These are phyloP conservation scores for Apogon hyalosoma DNA, from an alignment of 2,797 vertebrate genomes.

Conservation along the genomic window DNA sequence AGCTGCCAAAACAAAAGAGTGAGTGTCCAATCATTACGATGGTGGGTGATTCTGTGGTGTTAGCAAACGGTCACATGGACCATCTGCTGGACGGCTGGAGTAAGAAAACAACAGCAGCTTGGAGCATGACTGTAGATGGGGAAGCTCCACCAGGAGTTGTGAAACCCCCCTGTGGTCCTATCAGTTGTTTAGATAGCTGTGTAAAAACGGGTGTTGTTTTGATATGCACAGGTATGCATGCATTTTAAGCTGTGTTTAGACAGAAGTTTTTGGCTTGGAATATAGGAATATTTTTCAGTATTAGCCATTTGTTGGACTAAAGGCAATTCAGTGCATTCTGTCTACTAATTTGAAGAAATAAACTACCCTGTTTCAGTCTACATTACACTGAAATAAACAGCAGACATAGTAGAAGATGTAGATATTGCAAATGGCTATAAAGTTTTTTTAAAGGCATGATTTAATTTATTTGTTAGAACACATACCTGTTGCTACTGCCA, in stretches of 20 bases:
- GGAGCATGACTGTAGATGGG: slow-evolving; percentile 39
- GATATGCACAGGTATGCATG: background rate
- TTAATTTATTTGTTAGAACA: no score
- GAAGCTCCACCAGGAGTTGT: slow-evolving; percentile 42
- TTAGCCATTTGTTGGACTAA: no score
- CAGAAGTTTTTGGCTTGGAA: slow-evolving; percentile 10
- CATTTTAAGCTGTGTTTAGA: slow-evolving; percentile 4
- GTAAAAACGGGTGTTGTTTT: slow-evolving; percentile 4
- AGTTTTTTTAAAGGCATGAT: no score
- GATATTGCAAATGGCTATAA: no score
- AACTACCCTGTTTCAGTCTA: no score
- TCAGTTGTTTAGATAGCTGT: slow-evolving; percentile 45
- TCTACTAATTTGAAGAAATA: no score
- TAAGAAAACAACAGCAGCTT: slow-evolving; percentile 71
- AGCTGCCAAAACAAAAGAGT: slow-evolving; percentile 76
- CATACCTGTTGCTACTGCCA: no score
- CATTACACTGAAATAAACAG: no score
- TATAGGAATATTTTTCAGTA: background rate
- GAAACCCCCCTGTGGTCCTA: slow-evolving; percentile 8
- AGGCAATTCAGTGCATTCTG: no score
- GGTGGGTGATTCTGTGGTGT: slow-evolving; percentile 63
- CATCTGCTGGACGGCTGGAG: slow-evolving; percentile 69
- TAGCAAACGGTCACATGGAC: slow-evolving; percentile 67
- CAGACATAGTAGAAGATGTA: no score
- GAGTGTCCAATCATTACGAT: slow-evolving; percentile 71